Conservation (phyloP, 2,888 invertebrate species). For the Agrilus biguttatus region DNA sequence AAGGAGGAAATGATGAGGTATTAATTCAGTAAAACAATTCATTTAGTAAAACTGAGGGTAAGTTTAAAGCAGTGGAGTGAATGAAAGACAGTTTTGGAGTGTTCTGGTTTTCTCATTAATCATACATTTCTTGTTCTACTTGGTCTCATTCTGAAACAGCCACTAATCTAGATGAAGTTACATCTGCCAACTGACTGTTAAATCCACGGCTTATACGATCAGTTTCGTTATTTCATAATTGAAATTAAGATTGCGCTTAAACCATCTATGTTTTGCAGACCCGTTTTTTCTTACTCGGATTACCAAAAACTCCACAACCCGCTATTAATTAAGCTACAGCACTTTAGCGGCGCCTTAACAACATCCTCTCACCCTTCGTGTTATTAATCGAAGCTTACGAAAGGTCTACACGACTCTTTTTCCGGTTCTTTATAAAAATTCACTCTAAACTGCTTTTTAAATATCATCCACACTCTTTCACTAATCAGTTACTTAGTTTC, state of each 20-base stretch:
- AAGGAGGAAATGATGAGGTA: constrained; percentile 10
- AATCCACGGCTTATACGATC: constrained; percentile 22
- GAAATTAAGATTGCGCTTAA: constrained; percentile 4
- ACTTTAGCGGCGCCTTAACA: too few relatives aligned
- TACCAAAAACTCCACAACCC: constrained; percentile 6
- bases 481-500: too few relatives aligned
- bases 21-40: constrained; percentile 11
- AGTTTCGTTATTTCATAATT: constrained; percentile 17
- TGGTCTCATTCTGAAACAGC: constrained; percentile 14
- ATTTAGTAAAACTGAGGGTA: constrained; percentile 10
- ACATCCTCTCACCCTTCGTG: too few relatives aligned
- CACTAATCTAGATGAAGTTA: constrained; percentile 24
- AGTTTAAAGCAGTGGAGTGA: constrained; percentile 6
- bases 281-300: constrained; percentile 3
- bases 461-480: too few relatives aligned
- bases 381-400: too few relatives aligned
- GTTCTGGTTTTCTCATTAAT: constrained; percentile 19
- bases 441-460: too few relatives aligned
- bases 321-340: too few relatives aligned
- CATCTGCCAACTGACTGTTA: constrained; percentile 23
- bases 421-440: too few relatives aligned
- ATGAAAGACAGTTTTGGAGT: constrained; percentile 10
- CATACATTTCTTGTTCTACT: constrained; percentile 26
- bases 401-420: too few relatives aligned
- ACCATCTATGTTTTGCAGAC: too few relatives aligned